phyloP scores from a whole-genome alignment of 2,113 vertebrate genomes.

The Clarias gariepinus region DNA sequence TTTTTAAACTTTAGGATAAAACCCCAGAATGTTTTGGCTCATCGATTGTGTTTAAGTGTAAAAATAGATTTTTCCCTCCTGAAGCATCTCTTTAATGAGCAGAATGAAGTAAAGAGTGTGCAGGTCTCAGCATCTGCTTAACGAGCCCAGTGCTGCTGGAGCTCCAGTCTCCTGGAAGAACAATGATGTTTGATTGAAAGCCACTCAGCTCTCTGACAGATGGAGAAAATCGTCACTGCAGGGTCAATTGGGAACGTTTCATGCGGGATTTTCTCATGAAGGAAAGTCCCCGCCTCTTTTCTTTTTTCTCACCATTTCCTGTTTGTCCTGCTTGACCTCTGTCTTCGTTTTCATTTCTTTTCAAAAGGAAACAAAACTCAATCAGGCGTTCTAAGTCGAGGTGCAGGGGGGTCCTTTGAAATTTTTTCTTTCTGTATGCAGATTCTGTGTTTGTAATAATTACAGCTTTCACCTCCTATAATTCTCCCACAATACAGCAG shows the following conservation, averaged over 20 bases:
- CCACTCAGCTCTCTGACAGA: slow-evolving; percentile 50
- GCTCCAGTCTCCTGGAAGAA: slow-evolving; percentile 60
- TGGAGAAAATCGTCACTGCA: slow-evolving; percentile 6
- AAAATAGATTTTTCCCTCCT: slow-evolving; percentile 6
- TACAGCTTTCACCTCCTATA: slow-evolving; percentile 30
- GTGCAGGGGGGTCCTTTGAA: not conserved
- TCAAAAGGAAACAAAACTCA: slow-evolving; percentile 37
- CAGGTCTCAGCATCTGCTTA: slow-evolving; percentile 56
- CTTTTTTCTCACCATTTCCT: not conserved
- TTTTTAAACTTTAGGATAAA: not conserved
- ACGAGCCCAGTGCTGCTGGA: slow-evolving; percentile 54
- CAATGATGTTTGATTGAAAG: slow-evolving; percentile 71
- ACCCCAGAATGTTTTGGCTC: not conserved
- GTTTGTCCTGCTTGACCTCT: slow-evolving; percentile 33
- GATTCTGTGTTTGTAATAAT: slow-evolving; percentile 43
- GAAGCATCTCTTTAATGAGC: slow-evolving; percentile 6
- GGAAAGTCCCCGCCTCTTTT: slow-evolving; percentile 6
- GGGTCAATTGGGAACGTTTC: slow-evolving; percentile 45
- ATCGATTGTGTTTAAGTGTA: slow-evolving; percentile 1
- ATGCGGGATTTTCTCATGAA: slow-evolving; percentile 13
- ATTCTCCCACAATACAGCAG: slow-evolving; percentile 12
- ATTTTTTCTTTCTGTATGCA: slow-evolving; percentile 1
- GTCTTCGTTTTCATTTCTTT: slow-evolving; percentile 26
- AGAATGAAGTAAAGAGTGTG: slow-evolving; percentile 34
- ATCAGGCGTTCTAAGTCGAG: no score